Base-by-base conservation (phyloP, 2,113 vertebrate genomes). In the Numenius arquata region DNA sequence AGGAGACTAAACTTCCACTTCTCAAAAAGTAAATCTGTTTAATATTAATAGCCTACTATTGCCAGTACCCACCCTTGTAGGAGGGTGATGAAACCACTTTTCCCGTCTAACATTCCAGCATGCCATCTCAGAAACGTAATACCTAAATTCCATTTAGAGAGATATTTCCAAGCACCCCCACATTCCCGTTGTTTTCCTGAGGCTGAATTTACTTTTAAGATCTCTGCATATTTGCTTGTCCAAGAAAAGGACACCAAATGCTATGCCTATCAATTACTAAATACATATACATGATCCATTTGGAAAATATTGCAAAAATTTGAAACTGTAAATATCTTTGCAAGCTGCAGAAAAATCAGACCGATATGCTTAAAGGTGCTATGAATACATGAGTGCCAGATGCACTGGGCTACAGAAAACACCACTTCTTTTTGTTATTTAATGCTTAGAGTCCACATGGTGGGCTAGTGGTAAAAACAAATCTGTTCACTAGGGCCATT, bases 241-340 rank as follows among this genome's bases (percentile, higher is more conserved):
- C 84, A 71, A 80, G 65, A 92, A 96, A 96, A 96, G 85, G 56
- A 67, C 2, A 59, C 23, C 66, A 83, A 96, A 94, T 94, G 43
- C 36, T 40, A 78, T 90, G 85, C 68, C 65, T 95, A 77, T 95
- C 67, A 90, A 88, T 86, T 86, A 43, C 76, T 86, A 70, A 88
- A 83, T 80, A 58, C 11, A 32, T 93, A 26, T 65, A 63, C 61
- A 74, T 92, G 75, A 95, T 40, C 52, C 25, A 48, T 76, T 92
- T 94, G 92, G 92, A 96, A 97, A 93, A 89, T 84, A 96, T 80
- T 93, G 65, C 79, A 96, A 90, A 90, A 86, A 95, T 95, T 67
- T 90, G 72, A 86, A 93, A 88, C 92, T 88, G 41, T 77, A 94
- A 94, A 92, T 91, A 84, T 86, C 61, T 96, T 78, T 94, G 12